phyloP scores from a whole-genome alignment of 2,888 invertebrate species.

The Molanna angustata region DNA sequence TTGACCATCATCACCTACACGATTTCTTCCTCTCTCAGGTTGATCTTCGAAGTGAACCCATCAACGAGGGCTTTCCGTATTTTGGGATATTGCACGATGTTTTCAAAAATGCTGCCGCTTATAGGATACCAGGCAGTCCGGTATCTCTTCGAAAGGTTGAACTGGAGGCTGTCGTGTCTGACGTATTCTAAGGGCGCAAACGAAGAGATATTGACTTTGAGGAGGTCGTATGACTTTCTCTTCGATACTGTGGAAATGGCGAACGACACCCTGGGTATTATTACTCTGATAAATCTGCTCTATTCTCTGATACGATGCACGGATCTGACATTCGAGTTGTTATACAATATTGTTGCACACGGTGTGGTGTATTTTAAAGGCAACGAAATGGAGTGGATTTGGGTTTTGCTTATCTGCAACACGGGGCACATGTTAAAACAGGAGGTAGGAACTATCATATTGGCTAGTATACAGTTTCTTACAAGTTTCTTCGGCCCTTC shows the following conservation, averaged over 20 bases:
- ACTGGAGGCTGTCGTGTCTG: conserved; percentile 8
- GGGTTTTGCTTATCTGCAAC: conserved; percentile 4
- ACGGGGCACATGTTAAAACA: not conserved
- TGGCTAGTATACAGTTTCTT: no score
- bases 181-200: not conserved
- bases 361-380: not conserved
- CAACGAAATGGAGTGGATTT: not conserved
- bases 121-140: conserved; percentile 2
- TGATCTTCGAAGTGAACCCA: not conserved
- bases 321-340: conserved; percentile 1
- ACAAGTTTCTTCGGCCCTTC: no score
- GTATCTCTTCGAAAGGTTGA: conserved; percentile 17
- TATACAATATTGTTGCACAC: not conserved
- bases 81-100: not conserved
- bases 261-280: conserved; percentile 4
- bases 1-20: not conserved
- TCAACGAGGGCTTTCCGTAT: not conserved
- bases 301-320: not conserved
- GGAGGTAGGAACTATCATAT: no score
- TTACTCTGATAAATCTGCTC: not conserved
- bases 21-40: not conserved
- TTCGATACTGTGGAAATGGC: conserved; percentile 12
- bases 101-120: conserved; percentile 9
- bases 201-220: not conserved
- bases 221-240: conserved; percentile 8